phyloP scores from a whole-genome alignment of 2,888 invertebrate genomes.

The Apamea monoglypha region DNA sequence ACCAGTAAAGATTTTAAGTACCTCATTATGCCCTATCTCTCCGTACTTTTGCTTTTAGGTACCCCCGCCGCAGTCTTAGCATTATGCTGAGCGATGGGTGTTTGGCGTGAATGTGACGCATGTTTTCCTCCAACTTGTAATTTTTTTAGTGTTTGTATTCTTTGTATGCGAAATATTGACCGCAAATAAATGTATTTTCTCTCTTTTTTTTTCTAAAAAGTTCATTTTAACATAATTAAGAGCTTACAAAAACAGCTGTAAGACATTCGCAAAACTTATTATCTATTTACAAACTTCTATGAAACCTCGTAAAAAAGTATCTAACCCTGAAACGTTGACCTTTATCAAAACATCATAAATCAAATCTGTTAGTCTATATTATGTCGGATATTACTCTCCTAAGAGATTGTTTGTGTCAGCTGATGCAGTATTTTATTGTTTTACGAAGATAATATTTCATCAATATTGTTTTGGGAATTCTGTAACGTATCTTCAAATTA shows the following conservation, averaged over 20 bases:
- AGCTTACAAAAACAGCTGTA: conserved; percentile 1
- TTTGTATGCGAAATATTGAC: too few species aligned
- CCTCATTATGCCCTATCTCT: too few species aligned
- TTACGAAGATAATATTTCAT: conserved; percentile 1
- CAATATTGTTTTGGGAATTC: conserved; percentile 27
- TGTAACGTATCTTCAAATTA: neutral
- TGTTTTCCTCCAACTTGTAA: too few species aligned
- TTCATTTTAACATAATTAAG: too few species aligned
- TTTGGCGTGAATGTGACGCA: too few species aligned
- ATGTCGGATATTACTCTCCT: conserved; percentile 48
- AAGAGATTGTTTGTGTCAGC: conserved; percentile 50
- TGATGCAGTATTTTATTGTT: conserved; percentile 39
- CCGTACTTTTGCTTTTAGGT: too few species aligned
- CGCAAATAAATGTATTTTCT: too few species aligned
- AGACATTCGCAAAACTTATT: conserved; percentile 25
- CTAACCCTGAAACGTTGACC: conserved; percentile 49
- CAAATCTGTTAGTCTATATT: conserved; percentile 63
- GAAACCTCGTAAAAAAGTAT: conserved; percentile 24
- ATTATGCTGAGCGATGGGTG: too few species aligned
- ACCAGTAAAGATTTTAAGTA: too few species aligned
- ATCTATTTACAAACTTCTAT: conserved; percentile 24
- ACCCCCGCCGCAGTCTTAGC: too few species aligned
- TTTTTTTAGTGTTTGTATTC: too few species aligned
- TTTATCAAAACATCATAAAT: conserved; percentile 61
- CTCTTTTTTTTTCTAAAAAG: neutral